Base-by-base conservation (phyloP, 2,113 vertebrate species). In the Ptilonorhynchus violaceus region DNA sequence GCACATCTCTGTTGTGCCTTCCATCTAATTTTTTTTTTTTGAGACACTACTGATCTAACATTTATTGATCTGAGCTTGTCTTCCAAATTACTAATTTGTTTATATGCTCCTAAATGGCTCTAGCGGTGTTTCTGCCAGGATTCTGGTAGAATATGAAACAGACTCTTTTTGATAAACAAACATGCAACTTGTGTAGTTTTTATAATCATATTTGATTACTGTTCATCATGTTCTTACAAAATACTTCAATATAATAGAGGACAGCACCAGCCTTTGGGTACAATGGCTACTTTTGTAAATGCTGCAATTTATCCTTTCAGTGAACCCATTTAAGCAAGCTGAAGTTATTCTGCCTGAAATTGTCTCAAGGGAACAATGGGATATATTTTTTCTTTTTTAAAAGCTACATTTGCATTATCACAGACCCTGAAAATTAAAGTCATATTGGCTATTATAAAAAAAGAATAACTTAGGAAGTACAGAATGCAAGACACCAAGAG, bases 41-140 rank as follows among this genome's bases (percentile, higher is more conserved):
- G 67, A 93, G 62, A 68, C 18, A 14, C 44, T 83, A 31, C 76
- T 78, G 67, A 53, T 93, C 73, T 96, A 93, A 83, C 72, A 68
- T 52, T 19, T 67, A 93, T 88, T 93, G 93, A 97, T 95, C 76
- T 37, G 41, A 93, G 22, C 16, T 91, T 95, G 67, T 91, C 83
- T 92, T 89, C 81, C 37, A 74, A 90, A 89, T 77, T 91, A 25
- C 69, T 91, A 19, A 88, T 96, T 93, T 88, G 74, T 88, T 91
- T 93, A 30, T 74, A 41, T 49, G 39, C 63, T 88, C 30, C 82
- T 89, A 91, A 95, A 69, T 82, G 49, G 31, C 42, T 93, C 27
- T 88, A 64, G 39, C 1, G 0, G 1, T 7, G 27, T 84, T 95
- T 94, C 82, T 87, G 35, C 53, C 59, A 68, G 62, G 47, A 59